Evolutionary conservation across 2,797 vertebrate genomes (phyloP), one percentile per base, ranked within the genome.

Genomic region (Paedocypris micromegethes): DNA sequence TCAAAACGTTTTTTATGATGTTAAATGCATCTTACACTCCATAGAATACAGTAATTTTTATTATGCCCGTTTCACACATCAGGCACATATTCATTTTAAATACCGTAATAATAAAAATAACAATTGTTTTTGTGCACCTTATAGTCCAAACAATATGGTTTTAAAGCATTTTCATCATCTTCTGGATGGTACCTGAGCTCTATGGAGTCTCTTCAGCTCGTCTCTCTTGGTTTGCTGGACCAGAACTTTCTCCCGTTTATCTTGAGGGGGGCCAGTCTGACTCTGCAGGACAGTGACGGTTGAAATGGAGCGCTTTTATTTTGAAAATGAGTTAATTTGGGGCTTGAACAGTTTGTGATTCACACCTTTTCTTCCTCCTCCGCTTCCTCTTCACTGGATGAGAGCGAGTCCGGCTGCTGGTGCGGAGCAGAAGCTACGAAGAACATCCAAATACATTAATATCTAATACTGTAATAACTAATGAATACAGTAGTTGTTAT

Each of bases 151-250:
- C 23, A 23, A 23, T 23, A 23, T 23, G 23, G 23, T 23, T 23
- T 23, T 23, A 23, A 23, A 23, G 23, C 23, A 23, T 23, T 23
- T 23, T 23, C 23, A 23, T 23, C 23, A 23, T 23, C 23, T 9
- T 58, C 9, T 7, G 2, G 9, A 50, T 23, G 0, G 4, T 81
- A 96, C 96, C 93, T 98, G 96, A 79, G 96, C 96, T 83, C 91
- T 91, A 82, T 95, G 91, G 72, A 98, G 93, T 75, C 94, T 90
- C 83, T 93, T 96, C 64, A 97, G 79, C 72, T 93, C 88, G 64
- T 94, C 94, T 81, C 90, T 88, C 80, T 93, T 95, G 51, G 86
- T 85, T 83, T 93, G 77, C 73, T 89, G 89, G 73, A 87, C 84
- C 9, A 86, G 89, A 0, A 80, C 89, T 76, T 88, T 93, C 80